Base-by-base conservation (phyloP, 2,888 invertebrate genomes). In the Elysia crispata region DNA sequence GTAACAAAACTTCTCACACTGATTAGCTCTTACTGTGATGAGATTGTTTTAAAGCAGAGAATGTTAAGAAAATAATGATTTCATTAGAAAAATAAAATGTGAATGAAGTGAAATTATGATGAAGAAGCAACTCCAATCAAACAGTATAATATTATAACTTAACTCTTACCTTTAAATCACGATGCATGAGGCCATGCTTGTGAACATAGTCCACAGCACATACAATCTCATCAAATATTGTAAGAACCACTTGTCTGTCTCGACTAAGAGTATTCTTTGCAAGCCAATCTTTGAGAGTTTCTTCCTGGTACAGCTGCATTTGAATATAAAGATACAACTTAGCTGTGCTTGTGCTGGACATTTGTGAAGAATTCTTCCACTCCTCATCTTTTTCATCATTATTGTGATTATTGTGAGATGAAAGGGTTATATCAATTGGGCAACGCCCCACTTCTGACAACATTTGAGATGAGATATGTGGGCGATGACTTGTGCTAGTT, bases 171-270 rank as follows among this genome's bases (percentile, higher is more conserved):
- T 99, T 99, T 60, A 99, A 94, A 93, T 99, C 99, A 72, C 99
- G 94, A 92, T 99, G 99, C 91, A 99, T 99, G 0, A 98, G 94
- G 0, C 97, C 97, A 85, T 96, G 95, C 0, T 95, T 92, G 92
- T 99, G 99, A 0, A 99, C 97, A 93, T 99, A 99, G 85, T 97
- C 96, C 1, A 99, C 98, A 0, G 98, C 99, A 80, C 96, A 95
- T 0, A 98, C 95, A 88, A 99, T 97, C 92, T 99, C 98, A 79
- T 89, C 89, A 87, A 92, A 92, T 57, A 92, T 89, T 77, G 91
- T 89, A 62, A 91, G 84, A 1, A 90, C 83, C 6, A 83, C 83
- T 33, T 83, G 79, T 25, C 87, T 84, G 73, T 89, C 89, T n/a
- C 90, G 80, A 73, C 87, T 87, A 25, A 89, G 81, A 0, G 89